Evolutionary conservation across 2,113 vertebrate genomes (phyloP).

Genomic region (Phoenicopterus ruber): DNA sequence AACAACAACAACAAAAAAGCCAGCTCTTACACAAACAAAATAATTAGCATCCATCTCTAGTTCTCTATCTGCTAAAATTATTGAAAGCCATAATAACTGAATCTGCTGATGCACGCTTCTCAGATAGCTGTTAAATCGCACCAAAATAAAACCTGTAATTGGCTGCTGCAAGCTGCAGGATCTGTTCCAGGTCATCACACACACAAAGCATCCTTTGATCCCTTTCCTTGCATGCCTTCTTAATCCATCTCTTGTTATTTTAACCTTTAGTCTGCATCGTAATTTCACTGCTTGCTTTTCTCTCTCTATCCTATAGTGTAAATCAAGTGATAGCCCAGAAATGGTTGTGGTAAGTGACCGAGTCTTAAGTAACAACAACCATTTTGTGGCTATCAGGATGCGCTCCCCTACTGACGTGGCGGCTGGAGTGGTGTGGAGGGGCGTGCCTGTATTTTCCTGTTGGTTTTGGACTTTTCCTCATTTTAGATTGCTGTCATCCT

Average conservation of each 20-base stretch:
- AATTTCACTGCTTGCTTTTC: background rate
- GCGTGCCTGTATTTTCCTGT: background rate
- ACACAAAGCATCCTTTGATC: background rate
- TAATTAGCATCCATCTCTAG: background rate
- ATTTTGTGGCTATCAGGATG: background rate
- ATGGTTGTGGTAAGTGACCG: background rate
- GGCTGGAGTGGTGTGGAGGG: background rate
- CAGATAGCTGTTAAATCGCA: background rate
- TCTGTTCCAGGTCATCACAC: conserved; percentile 9
- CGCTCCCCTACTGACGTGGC: background rate
- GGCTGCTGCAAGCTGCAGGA: background rate
- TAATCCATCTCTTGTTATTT: background rate
- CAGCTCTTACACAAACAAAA: background rate
- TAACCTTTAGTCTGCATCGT: background rate
- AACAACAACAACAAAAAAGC: background rate
- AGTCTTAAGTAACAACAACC: background rate
- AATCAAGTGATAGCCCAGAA: background rate
- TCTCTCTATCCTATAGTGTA: background rate
- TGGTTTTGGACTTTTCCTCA: background rate
- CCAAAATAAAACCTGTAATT: background rate
- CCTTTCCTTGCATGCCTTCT: background rate
- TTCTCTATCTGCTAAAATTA: background rate
- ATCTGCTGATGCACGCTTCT: background rate
- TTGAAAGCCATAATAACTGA: background rate
- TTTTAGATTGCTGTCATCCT: background rate